Evolutionary conservation across 2,888 invertebrate genomes (phyloP), one percentile per base, ranked within the genome.

Genomic region (Barypeithes pellucidus): DNA sequence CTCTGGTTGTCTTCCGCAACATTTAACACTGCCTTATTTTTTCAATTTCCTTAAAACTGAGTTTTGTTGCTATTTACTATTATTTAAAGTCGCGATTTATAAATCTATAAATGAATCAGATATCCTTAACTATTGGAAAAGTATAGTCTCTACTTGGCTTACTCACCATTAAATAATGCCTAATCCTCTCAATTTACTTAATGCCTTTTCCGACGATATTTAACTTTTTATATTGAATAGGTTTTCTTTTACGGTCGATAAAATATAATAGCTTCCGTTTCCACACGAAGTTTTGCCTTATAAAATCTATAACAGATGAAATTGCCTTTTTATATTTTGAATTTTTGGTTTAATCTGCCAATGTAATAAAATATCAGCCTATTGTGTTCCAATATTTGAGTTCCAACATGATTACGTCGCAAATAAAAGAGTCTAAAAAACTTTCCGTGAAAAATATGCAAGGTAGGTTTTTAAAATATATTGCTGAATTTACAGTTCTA

Each of bases 111-210:
- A n/a, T n/a, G n/a, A n/a, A n/a, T n/a, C n/a, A n/a, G n/a, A n/a
- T n/a, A n/a, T n/a, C n/a, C n/a, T n/a, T n/a, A n/a, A n/a, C n/a
- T n/a, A n/a, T 50, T 24, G 50, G 50, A 50, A 50, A 50, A 22
- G 11, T 50, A 22, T 50, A 50, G 47, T 16, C 47, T 20, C 18
- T 24, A 24, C 12, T 50, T 50, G 12, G 24, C 50, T 50, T 12
- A 22, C 7, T 5, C 24, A n/a, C 50, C 22, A n/a, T 50, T 50
- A 22, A 11, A 11, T 24, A 22, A 50, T 50, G 12, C 24, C n/a
- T 20, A 50, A 50, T 57, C 33, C 33, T 57, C 33, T 57, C 33
- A 57, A 57, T 57, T 57, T 57, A 57, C 33, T 33, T 57, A 57
- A 57, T 57, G 54, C 16, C 54, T 9, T 57, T 57, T 57, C 14